Percentiles rank a stretch among this genome's conserved stretches.
Conservation (phyloP, 1,140 invertebrate genomes). For the Stenopsyche tienmushanensis region DNA sequence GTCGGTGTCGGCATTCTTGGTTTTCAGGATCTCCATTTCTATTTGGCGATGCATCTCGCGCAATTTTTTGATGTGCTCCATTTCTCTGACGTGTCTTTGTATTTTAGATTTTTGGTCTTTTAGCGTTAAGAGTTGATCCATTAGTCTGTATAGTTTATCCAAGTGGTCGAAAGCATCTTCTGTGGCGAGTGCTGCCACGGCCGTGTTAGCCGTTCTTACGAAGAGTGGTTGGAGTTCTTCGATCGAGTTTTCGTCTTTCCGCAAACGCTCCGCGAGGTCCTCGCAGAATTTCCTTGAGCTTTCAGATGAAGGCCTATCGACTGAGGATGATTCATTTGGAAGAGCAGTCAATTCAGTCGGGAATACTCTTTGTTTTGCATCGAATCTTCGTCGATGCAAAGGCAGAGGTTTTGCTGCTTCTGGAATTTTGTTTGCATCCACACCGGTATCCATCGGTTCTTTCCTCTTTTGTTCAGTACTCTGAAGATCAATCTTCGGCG, state of each 20-base stretch:
- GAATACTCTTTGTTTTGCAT: slow-evolving; percentile 33
- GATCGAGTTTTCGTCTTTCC: slow-evolving; percentile 21
- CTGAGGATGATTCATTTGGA: slow-evolving; percentile 12
- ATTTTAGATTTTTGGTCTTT: slow-evolving; percentile 70
- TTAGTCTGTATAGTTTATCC: slow-evolving; percentile 70
- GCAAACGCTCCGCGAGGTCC: slow-evolving; percentile 24
- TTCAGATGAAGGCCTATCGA: slow-evolving; percentile 4
- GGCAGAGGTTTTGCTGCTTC: slow-evolving; percentile 18
- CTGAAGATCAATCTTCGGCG: background rate
- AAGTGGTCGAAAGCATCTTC: slow-evolving; percentile 71
- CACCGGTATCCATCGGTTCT: background rate
- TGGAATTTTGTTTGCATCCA: background rate
- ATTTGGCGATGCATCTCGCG: slow-evolving; percentile 59
- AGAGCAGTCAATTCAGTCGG: slow-evolving; percentile 21
- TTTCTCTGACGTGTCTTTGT: slow-evolving; percentile 67
- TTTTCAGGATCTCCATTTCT: slow-evolving; percentile 48
- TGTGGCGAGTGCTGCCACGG: slow-evolving; percentile 54
- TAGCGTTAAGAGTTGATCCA: slow-evolving; percentile 72
- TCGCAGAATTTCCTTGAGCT: slow-evolving; percentile 31
- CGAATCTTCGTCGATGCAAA: slow-evolving; percentile 34
- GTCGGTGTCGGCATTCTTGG: slow-evolving; percentile 48
- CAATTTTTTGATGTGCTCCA: slow-evolving; percentile 70
- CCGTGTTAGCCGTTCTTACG: slow-evolving; percentile 48
- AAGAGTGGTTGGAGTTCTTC: slow-evolving; percentile 45
- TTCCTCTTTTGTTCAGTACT: slow-evolving; percentile 8